phyloP scores from a whole-genome alignment of 1,140 invertebrate species.

The Drosophila takahashii region DNA sequence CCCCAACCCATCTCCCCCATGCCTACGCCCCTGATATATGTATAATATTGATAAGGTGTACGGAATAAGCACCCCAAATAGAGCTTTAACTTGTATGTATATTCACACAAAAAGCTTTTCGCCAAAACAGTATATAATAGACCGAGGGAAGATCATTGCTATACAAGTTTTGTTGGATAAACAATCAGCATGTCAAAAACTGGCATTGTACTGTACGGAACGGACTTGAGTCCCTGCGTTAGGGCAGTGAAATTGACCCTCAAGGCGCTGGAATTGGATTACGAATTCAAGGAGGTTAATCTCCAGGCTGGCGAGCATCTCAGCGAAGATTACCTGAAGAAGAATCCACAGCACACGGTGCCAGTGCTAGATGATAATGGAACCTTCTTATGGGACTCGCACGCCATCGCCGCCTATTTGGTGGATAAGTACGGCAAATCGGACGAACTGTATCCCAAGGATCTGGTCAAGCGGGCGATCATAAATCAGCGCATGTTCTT shows the following conservation, averaged over 20 bases:
- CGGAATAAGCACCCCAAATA: no score
- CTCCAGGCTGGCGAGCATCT: slow-evolving; percentile 87
- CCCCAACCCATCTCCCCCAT: no score
- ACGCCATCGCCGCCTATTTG: slow-evolving; percentile 85
- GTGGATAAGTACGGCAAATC: slow-evolving; percentile 86
- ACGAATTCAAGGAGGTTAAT: slow-evolving; percentile 85
- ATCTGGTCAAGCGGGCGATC: slow-evolving; percentile 85
- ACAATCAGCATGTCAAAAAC: slow-evolving; percentile 39
- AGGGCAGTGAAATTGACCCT: slow-evolving; percentile 84
- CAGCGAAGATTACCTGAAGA: slow-evolving; percentile 86
- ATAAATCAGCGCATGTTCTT: slow-evolving; percentile 87
- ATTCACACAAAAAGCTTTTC: no score
- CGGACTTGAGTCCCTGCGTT: slow-evolving; percentile 85
- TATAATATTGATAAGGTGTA: no score
- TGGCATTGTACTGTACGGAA: slow-evolving; percentile 82
- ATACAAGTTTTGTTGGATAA: not conserved
- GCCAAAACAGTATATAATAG: no score
- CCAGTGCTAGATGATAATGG: slow-evolving; percentile 71
- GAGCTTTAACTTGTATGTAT: no score
- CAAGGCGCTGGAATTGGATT: slow-evolving; percentile 85
- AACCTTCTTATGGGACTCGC: slow-evolving; percentile 61
- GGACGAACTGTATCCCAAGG: slow-evolving; percentile 86
- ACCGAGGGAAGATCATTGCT: not conserved
- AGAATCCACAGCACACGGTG: slow-evolving; percentile 83
- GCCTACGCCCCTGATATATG: no score